Evolutionary conservation across 2,888 invertebrate species (phyloP).

Genomic region (Linnaemya tessellans): DNA sequence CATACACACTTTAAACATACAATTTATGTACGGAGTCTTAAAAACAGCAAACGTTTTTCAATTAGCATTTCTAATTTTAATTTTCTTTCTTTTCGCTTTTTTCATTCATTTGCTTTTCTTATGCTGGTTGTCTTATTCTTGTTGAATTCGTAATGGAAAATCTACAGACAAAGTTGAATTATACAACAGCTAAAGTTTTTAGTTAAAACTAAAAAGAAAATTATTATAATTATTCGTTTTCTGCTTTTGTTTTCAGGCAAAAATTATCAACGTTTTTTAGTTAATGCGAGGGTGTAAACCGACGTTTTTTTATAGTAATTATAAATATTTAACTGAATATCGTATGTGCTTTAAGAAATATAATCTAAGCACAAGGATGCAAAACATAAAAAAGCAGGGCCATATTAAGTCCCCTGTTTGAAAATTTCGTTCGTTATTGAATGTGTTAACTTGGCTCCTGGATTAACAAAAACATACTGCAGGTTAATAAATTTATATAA

Average conservation of each 20-base stretch:
- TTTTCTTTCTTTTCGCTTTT: conserved; percentile 23
- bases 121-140: background rate
- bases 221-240: conserved; percentile 41
- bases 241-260: conserved; percentile 18
- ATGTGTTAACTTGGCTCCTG: too few species aligned
- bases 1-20: conserved; percentile 11
- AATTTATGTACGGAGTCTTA: conserved; percentile 32
- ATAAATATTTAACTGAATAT: too few species aligned
- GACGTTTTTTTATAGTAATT: background rate
- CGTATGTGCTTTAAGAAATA: too few species aligned
- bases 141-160: conserved; percentile 20
- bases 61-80: conserved; percentile 74
- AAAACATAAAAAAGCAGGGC: too few species aligned
- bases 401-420: too few species aligned
- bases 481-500: too few species aligned
- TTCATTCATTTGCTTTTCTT: background rate
- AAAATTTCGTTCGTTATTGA: too few species aligned
- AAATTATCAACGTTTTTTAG: conserved; percentile 17
- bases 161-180: conserved; percentile 24
- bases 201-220: conserved; percentile 41
- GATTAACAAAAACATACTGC: too few species aligned
- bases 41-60: conserved; percentile 75
- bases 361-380: too few species aligned
- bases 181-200: conserved; percentile 37
- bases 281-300: background rate